A percentile compares a stretch with the other conserved stretches of the same genome.
phyloP scores from a whole-genome alignment of 2,113 vertebrate species.

The Dicerorhinus sumatrensis region DNA sequence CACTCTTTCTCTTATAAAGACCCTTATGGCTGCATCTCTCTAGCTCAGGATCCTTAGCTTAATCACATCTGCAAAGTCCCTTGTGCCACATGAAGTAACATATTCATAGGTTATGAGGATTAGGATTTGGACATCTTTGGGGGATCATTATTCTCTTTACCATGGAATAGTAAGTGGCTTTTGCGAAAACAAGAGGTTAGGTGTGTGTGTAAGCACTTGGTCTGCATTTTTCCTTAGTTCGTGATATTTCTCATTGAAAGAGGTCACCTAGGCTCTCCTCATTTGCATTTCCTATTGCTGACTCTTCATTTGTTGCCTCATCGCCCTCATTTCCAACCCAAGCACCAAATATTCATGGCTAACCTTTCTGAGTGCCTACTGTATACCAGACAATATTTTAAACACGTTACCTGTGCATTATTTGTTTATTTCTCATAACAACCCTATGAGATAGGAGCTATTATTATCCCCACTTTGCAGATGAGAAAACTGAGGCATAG shows the following conservation, averaged over 20 bases:
- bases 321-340: background rate
- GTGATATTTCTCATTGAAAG: background rate
- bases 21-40: background rate
- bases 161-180: background rate
- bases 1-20: background rate
- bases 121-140: background rate
- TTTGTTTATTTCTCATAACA: background rate
- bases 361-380: background rate
- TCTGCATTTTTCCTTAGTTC: background rate
- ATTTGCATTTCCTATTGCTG: background rate
- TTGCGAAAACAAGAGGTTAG: background rate
- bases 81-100: background rate
- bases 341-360: background rate
- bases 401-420: background rate
- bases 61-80: background rate
- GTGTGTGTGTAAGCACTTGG: no score
- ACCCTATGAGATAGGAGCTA: background rate
- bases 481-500: background rate
- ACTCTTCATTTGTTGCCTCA: background rate
- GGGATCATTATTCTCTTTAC: background rate
- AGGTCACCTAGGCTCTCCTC: background rate
- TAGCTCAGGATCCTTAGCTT: background rate
- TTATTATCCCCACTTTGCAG: background rate
- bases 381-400: background rate
- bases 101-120: background rate